A percentile compares a stretch with the other conserved stretches of the same genome.
These are phyloP conservation scores for Kryptolebias ocellatus DNA, from an alignment of 2,797 vertebrate genomes.

Conservation along the genomic window DNA sequence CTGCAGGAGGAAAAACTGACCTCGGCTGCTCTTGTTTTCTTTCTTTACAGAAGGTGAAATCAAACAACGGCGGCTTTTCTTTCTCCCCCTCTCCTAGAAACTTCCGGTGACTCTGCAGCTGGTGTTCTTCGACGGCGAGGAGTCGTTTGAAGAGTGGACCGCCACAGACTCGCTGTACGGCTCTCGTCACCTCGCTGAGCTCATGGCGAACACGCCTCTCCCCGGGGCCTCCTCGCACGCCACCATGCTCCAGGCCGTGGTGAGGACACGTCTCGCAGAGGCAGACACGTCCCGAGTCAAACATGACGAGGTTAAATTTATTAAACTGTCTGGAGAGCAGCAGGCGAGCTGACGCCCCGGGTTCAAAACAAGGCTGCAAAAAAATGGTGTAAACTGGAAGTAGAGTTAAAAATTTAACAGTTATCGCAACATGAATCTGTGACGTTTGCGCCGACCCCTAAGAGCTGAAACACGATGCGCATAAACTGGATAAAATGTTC, in stretches of 20 bases:
- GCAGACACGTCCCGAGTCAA: background rate
- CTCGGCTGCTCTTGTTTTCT: background rate
- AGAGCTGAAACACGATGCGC: too few relatives aligned
- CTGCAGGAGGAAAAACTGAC: slow-evolving; percentile 35
- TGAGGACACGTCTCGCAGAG: slow-evolving; percentile 65
- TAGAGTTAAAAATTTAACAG: too few relatives aligned
- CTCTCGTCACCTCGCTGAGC: slow-evolving; percentile 88
- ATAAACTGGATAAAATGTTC: too few relatives aligned
- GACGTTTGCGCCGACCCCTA: too few relatives aligned
- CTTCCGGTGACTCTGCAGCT: slow-evolving; percentile 86
- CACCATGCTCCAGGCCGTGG: slow-evolving; percentile 86
- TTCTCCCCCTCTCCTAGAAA: slow-evolving; percentile 55
- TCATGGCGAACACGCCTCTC: slow-evolving; percentile 82
- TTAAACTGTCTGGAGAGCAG: too few relatives aligned
- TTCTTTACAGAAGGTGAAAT: background rate
- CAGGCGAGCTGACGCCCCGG: too few relatives aligned
- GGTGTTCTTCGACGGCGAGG: slow-evolving; percentile 93
- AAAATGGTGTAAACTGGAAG: too few relatives aligned
- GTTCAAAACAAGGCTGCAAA: too few relatives aligned
- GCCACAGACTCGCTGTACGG: slow-evolving; percentile 90
- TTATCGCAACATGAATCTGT: too few relatives aligned
- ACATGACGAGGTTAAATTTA: too few relatives aligned
- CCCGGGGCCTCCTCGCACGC: slow-evolving; percentile 60
- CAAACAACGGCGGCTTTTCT: background rate
- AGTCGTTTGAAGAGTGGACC: slow-evolving; percentile 90